Conservation (phyloP, 1,140 invertebrate species). For the Brachionus calyciflorus region DNA sequence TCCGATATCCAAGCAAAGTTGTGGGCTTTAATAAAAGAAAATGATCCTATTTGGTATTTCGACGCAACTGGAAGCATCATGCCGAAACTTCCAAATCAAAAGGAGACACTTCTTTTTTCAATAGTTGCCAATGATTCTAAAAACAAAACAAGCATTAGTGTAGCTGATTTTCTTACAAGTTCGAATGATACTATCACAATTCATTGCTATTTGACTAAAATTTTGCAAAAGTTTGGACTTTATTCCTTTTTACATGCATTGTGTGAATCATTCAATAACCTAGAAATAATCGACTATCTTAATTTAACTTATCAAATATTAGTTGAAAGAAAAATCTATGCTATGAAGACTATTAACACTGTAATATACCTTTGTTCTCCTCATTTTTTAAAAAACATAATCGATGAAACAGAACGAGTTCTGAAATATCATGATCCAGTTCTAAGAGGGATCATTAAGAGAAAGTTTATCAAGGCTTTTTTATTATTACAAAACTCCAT, state of each 20-base stretch:
- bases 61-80: slow-evolving; percentile 8
- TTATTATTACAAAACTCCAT: too few relatives aligned
- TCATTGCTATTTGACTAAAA: neutral
- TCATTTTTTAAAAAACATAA: slow-evolving; percentile 22
- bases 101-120: slow-evolving; percentile 3
- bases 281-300: slow-evolving; percentile 27
- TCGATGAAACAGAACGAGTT: neutral
- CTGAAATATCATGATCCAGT: too few relatives aligned
- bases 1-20: slow-evolving; percentile 21
- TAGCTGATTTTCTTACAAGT: slow-evolving; percentile 16
- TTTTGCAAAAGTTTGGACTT: neutral
- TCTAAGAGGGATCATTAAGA: too few relatives aligned
- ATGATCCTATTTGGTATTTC: slow-evolving; percentile 8
- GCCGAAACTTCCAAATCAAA: neutral
- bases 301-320: neutral
- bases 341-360: neutral
- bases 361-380: neutral
- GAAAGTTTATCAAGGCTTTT: too few relatives aligned
- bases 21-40: neutral
- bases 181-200: neutral
- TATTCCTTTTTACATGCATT: slow-evolving; percentile 16
- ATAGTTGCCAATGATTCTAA: neutral
- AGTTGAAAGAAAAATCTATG: neutral
- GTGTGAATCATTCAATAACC: neutral
- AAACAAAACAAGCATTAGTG: neutral